Evolutionary conservation across 2,888 invertebrate species (phyloP).

Genomic region (Tachina fera): DNA sequence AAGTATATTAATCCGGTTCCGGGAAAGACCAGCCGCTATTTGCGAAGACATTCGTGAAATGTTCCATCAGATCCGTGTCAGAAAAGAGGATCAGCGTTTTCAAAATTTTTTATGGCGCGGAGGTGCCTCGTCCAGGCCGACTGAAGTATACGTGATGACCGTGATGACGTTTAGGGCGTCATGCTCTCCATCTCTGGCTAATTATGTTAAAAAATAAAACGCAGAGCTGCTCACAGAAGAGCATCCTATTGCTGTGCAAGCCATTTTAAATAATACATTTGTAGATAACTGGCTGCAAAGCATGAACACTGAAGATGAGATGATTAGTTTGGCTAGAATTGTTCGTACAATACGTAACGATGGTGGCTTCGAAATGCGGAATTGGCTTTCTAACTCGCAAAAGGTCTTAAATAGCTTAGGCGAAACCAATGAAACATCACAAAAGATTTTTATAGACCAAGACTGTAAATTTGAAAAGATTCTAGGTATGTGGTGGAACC

Average conservation of each 20-base stretch:
- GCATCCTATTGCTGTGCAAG: too few species aligned
- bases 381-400: slow-evolving; percentile 14
- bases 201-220: slow-evolving; percentile 23
- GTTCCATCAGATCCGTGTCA: not conserved
- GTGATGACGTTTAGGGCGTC: too few species aligned
- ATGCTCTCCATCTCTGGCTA: slow-evolving; percentile 10
- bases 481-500: not conserved
- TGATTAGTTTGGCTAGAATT: not conserved
- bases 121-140: not conserved
- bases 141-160: too few species aligned
- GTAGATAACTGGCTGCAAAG: slow-evolving; percentile 57
- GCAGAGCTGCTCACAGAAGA: too few species aligned
- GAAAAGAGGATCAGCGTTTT: too few species aligned
- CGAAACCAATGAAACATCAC: not conserved
- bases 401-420: not conserved
- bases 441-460: not conserved
- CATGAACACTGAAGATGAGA: not conserved
- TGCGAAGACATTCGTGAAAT: too few species aligned
- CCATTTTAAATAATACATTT: slow-evolving; percentile 40
- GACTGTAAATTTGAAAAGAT: not conserved
- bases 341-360: not conserved
- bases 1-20: not conserved
- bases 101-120: slow-evolving; percentile 52
- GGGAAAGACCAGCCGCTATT: not conserved
- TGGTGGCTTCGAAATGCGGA: slow-evolving; percentile 3